Evolutionary conservation across 2,797 vertebrate species (phyloP).

Genomic region (Brachymystax lenok): DNA sequence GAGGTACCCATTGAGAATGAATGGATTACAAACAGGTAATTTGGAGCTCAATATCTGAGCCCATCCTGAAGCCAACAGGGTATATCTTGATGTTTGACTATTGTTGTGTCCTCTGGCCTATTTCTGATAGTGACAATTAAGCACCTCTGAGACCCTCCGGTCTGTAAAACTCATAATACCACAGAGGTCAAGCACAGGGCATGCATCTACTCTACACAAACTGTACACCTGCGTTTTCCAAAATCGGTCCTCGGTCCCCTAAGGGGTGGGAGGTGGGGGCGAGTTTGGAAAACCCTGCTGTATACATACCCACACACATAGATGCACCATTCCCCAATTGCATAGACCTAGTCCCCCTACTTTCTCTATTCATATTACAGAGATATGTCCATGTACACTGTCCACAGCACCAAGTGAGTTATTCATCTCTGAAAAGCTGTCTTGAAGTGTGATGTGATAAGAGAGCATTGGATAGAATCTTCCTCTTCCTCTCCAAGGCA

Average conservation of each 20-base stretch:
- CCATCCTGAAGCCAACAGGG: constrained; percentile 65
- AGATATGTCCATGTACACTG: background rate
- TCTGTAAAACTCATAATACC: constrained; percentile 63
- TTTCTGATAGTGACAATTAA: constrained; percentile 48
- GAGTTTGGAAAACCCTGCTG: background rate
- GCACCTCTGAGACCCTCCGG: constrained; percentile 63
- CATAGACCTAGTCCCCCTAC: background rate
- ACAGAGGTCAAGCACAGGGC: constrained; percentile 65
- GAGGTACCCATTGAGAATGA: constrained; percentile 68
- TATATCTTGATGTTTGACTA: constrained; percentile 72
- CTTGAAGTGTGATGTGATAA: background rate
- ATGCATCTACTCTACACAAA: constrained; percentile 35
- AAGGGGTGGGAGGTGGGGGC: too few species aligned
- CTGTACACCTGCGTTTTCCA: background rate
- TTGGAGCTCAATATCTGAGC: constrained; percentile 74
- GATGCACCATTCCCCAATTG: background rate
- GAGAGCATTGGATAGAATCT: background rate
- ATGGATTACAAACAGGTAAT: constrained; percentile 77
- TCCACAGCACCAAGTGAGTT: background rate
- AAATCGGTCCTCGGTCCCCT: too few species aligned
- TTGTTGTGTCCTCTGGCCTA: constrained; percentile 61
- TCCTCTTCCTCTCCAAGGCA: background rate
- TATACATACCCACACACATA: constrained; percentile 1
- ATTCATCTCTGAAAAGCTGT: background rate
- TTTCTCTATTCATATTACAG: background rate